Conservation (phyloP, 2,797 vertebrate species). For the Hydrolagus colliei region DNA sequence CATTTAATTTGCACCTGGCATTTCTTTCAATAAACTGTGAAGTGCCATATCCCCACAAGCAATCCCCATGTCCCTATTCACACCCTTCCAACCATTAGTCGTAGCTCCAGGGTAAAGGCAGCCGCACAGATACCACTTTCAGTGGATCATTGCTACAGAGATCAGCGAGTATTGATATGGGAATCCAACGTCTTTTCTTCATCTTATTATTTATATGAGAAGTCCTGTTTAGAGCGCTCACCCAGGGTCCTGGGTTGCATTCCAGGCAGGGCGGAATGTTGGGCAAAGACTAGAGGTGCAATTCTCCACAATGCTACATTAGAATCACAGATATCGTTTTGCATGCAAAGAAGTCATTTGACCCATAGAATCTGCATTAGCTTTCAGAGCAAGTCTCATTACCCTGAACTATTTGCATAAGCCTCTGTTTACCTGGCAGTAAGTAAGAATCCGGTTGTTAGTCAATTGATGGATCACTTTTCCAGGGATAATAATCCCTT, state of each 20-base stretch:
- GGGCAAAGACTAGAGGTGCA: background rate
- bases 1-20: background rate
- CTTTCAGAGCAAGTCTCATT: too few species aligned
- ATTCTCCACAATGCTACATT: too few species aligned
- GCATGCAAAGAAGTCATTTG: too few species aligned
- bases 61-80: background rate
- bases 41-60: background rate
- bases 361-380: too few species aligned
- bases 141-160: background rate
- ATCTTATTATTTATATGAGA: background rate
- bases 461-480: too few species aligned
- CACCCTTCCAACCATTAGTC: background rate
- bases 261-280: background rate
- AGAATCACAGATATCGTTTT: too few species aligned
- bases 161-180: background rate
- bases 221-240: too few species aligned
- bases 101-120: background rate
- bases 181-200: background rate
- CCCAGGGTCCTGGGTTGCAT: too few species aligned
- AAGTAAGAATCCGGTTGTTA: too few species aligned
- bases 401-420: too few species aligned
- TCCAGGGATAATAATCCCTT: too few species aligned
- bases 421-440: too few species aligned
- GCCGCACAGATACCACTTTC: background rate
- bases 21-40: background rate